Conservation (phyloP, 2,113 vertebrate species). For the Mormoops blainvillei region DNA sequence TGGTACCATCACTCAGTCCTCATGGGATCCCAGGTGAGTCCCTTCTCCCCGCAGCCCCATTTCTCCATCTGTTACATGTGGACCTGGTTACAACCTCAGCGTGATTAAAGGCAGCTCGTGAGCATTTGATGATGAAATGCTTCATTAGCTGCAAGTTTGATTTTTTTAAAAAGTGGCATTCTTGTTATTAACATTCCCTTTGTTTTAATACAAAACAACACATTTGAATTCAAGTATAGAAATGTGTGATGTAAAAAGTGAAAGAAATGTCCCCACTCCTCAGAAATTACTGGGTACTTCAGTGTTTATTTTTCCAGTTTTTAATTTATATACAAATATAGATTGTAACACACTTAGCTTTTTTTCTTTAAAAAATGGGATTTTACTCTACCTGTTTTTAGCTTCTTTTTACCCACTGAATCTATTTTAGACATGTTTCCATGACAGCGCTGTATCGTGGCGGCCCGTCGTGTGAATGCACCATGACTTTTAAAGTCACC, state of each 20-base stretch:
- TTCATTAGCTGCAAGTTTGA: background rate
- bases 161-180: background rate
- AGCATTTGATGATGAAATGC: background rate
- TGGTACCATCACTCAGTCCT: background rate
- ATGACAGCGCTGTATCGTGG: background rate
- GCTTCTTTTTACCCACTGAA: background rate
- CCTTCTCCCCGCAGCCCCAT: background rate
- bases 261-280: background rate
- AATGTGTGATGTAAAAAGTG: background rate
- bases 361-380: background rate
- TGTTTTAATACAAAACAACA: background rate
- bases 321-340: background rate
- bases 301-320: background rate
- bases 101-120: background rate
- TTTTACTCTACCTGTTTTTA: background rate
- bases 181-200: background rate
- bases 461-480: background rate
- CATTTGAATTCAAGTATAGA: background rate
- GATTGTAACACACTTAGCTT: background rate
- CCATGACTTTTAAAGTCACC: background rate
- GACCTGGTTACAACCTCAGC: background rate
- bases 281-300: background rate
- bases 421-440: background rate
- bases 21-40: background rate
- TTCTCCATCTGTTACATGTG: background rate